Evolutionary conservation across 2,113 vertebrate genomes (phyloP), one percentile per base, ranked within the genome.

Genomic region (Xyliphius kryptos): DNA sequence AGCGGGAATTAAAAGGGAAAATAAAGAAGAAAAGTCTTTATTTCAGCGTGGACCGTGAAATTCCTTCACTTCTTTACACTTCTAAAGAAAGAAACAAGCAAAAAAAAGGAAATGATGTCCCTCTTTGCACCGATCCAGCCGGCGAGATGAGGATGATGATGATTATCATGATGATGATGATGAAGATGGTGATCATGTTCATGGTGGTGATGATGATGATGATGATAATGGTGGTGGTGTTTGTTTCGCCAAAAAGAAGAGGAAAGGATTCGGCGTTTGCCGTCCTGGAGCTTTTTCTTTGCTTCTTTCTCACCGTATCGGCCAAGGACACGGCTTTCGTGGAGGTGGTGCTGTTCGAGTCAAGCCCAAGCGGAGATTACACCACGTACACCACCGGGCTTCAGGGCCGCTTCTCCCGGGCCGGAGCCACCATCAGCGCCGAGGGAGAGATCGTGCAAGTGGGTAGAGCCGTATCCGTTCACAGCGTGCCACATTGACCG

Each of bases 371-470:
- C 85, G 92, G 93, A 80, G 92, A 95, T 86, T 97, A 97, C 80
- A 95, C 91, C 68, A 97, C 93, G 48, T 92, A 94, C 87, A 94
- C 91, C 76, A 95, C 93, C 17, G 93, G 91, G 69, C 82, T 97
- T 82, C 93, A 94, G 67, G 93, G 92, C 78, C 90, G 92, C 65
- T 97, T 97, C 89, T 92, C 93, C 82, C 84, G 86, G 77, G 93
- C 93, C 9, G 93, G 92, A 76, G 92, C 93, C 85, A 94, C 91
- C 44, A 91, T 94, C 87, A 94, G 92, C 84, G 93, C 92, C 56
- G 93, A 95, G 87, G 92, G 93, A 75, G 93, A 95, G 86, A 97
- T 97, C 84, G 93, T 97, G 77, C 93, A 97, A 91, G 93, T 97
- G 90, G 74, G 86, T 79, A 47, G 6, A 2, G 15, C 7, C 1